phyloP scores from a whole-genome alignment of 2,888 invertebrate genomes.

The Trichacis sp. region DNA sequence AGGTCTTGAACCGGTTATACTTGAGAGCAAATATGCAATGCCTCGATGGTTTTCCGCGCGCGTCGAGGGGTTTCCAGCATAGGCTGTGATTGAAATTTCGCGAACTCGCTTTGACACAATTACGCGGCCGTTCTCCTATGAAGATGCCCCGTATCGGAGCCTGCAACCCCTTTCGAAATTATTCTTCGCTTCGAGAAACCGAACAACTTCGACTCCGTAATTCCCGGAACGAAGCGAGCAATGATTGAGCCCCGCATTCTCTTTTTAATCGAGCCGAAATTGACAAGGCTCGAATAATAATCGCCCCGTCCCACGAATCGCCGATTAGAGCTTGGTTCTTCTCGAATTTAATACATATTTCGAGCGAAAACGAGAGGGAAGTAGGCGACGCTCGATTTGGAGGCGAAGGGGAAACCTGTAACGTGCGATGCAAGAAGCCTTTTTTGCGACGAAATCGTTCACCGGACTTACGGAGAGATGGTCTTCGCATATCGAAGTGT shows the following conservation, averaged over 20 bases:
- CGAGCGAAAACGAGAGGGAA: slow-evolving; percentile 18
- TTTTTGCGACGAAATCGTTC: slow-evolving; percentile 45
- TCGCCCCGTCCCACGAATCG: not conserved
- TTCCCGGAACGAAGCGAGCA: not conserved
- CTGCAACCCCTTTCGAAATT: slow-evolving; percentile 25
- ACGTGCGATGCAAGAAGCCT: slow-evolving; percentile 52
- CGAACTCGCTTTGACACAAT: slow-evolving; percentile 68
- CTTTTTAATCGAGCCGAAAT: not conserved
- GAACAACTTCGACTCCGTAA: slow-evolving; percentile 19
- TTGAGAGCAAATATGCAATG: slow-evolving; percentile 68
- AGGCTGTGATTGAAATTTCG: slow-evolving; percentile 66
- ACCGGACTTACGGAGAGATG: slow-evolving; percentile 65
- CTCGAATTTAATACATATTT: slow-evolving; percentile 27
- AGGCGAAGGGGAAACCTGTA: slow-evolving; percentile 48
- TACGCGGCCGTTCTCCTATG: slow-evolving; percentile 56
- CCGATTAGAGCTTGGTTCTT: not conserved
- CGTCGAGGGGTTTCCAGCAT: slow-evolving; percentile 44
- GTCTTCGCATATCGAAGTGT: slow-evolving; percentile 48
- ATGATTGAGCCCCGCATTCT: not conserved
- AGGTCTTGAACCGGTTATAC: slow-evolving; percentile 63
- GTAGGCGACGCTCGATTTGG: slow-evolving; percentile 38
- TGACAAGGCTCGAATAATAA: not conserved
- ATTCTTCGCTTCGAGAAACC: slow-evolving; percentile 14
- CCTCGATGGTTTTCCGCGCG: slow-evolving; percentile 64
- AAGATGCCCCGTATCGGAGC: slow-evolving; percentile 43